A percentile compares a stretch with the other conserved stretches of the same genome.
These are phyloP conservation scores for Pectinophora gossypiella DNA, from an alignment of 1,140 invertebrate genomes.

Conservation along the genomic window DNA sequence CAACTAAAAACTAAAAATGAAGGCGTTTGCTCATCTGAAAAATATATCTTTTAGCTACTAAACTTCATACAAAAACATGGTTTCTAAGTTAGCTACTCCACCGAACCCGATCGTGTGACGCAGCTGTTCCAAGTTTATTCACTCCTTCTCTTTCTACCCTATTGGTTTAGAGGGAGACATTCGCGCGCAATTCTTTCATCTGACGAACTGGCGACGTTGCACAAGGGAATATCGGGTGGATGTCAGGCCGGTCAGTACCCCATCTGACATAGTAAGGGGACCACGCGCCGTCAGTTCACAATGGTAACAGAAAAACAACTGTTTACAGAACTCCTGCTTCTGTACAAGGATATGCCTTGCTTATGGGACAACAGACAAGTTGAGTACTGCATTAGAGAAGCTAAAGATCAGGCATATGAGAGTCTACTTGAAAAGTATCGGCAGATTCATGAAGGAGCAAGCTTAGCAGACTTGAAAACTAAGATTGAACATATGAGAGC, in stretches of 20 bases:
- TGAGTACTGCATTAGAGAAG: neutral
- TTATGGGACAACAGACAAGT: neutral
- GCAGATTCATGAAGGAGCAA: constrained; percentile 1
- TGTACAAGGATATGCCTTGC: neutral
- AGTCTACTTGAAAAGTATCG: constrained; percentile 13
- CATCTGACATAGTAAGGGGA: neutral
- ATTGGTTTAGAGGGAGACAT: neutral
- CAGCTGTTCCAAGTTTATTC: neutral
- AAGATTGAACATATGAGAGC: constrained; percentile 16
- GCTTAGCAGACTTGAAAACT: constrained; percentile 7
- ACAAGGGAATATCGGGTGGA: neutral
- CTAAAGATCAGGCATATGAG: constrained; percentile 4
- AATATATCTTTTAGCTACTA: neutral
- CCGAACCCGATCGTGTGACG: neutral
- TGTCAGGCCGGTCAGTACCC: neutral
- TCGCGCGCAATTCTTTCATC: neutral
- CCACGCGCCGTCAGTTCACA: neutral
- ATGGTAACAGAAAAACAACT: neutral
- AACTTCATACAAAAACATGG: neutral
- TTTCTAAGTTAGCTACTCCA: neutral
- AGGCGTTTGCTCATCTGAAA: no score
- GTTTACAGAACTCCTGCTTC: neutral
- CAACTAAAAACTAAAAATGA: no score
- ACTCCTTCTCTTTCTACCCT: neutral
- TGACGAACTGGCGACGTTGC: neutral